phyloP scores from a whole-genome alignment of 2,797 vertebrate species.

The Melanotaenia nigrans region DNA sequence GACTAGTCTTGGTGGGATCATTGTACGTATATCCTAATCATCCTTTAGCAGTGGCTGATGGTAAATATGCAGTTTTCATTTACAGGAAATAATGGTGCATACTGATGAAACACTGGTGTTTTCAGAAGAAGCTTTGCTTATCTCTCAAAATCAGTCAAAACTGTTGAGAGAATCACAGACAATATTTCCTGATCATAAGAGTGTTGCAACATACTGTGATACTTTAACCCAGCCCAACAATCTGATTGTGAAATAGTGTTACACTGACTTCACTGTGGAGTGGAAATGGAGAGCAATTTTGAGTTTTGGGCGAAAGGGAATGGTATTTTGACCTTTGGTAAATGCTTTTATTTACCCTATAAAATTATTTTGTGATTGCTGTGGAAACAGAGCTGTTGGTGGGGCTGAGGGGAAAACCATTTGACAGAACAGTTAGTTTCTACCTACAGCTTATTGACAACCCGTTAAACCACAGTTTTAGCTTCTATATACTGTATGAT shows the following conservation, averaged over 20 bases:
- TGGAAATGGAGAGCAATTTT: constrained; percentile 37
- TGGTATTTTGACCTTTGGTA: constrained; percentile 39
- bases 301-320: constrained; percentile 18
- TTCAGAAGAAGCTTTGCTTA: constrained; percentile 34
- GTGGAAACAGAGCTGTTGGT: constrained; percentile 33
- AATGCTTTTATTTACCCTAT: constrained; percentile 52
- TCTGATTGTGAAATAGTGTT: constrained; percentile 17
- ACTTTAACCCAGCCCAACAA: constrained; percentile 5
- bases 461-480: constrained; percentile 33
- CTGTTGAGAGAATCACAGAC: constrained; percentile 40
- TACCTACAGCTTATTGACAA: constrained; percentile 25
- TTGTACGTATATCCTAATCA: constrained; percentile 30
- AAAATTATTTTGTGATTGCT: constrained; percentile 34
- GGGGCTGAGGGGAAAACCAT: constrained; percentile 27
- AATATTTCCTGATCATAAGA: constrained; percentile 24
- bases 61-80: constrained; percentile 31
- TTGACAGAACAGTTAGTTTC: constrained; percentile 36
- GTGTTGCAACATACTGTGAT: neutral
- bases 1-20: neutral
- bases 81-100: constrained; percentile 24
- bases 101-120: constrained; percentile 37
- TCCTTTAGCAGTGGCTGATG: constrained; percentile 31
- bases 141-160: constrained; percentile 51
- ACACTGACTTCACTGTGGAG: constrained; percentile 23
- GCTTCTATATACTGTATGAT: neutral